These are phyloP conservation scores for Gavia stellata DNA, from an alignment of 2,113 vertebrate species.

Conservation along the genomic window DNA sequence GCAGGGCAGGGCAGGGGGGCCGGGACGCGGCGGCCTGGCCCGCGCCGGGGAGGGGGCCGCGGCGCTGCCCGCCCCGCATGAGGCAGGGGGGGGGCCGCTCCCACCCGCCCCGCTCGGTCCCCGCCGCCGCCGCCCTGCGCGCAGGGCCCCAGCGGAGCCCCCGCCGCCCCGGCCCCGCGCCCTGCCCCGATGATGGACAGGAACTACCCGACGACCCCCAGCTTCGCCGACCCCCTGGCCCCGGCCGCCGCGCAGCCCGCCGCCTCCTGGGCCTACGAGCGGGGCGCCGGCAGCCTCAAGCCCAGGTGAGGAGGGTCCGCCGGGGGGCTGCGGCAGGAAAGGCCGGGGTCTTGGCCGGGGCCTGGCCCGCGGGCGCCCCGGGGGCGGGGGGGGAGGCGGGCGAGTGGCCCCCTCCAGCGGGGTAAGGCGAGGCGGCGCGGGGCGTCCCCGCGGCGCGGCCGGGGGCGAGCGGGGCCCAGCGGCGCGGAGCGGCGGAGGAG, in stretches of 20 bases:
- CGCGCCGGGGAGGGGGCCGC: slow-evolving; percentile 44
- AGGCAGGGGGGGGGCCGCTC: slow-evolving; percentile 28
- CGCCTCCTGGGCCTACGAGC: slow-evolving; percentile 91
- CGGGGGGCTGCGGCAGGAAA: slow-evolving; percentile 71
- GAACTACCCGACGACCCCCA: slow-evolving; percentile 87
- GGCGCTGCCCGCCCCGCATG: slow-evolving; percentile 41
- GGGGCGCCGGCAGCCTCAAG: slow-evolving; percentile 72
- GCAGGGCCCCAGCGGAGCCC: not conserved
- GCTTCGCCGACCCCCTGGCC: slow-evolving; percentile 85
- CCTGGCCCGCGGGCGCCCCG: not conserved
- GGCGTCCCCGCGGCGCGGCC: not conserved
- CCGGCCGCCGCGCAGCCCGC: slow-evolving; percentile 71
- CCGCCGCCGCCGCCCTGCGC: not conserved
- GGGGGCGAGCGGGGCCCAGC: not conserved
- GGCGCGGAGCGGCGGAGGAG: not conserved
- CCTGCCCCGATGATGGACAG: slow-evolving; percentile 88
- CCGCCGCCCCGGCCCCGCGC: not conserved
- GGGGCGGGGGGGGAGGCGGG: slow-evolving; percentile 2
- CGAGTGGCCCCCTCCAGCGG: slow-evolving; percentile 34
- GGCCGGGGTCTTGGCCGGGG: slow-evolving; percentile 58
- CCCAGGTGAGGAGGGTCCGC: slow-evolving; percentile 82
- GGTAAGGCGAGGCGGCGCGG: not conserved
- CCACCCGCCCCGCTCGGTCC: slow-evolving; percentile 41
- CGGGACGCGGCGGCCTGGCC: slow-evolving; percentile 21
- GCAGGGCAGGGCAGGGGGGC: not conserved